A percentile compares a stretch with the other conserved stretches of the same genome.
phyloP scores from a whole-genome alignment of 2,113 vertebrate species.

The Kryptolebias marmoratus region DNA sequence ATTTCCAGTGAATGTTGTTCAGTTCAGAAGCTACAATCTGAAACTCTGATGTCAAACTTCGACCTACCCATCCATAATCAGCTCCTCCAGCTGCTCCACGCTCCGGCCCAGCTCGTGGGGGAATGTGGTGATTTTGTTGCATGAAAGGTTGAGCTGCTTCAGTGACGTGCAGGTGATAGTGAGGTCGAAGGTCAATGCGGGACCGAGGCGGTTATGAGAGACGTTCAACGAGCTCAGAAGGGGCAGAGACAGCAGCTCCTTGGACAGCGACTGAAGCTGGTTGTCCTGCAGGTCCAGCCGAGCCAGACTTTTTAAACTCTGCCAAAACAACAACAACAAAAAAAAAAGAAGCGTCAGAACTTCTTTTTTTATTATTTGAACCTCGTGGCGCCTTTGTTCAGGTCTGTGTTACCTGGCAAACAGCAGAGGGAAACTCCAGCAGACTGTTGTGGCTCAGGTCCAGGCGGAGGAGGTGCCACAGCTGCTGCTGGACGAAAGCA shows the following conservation, averaged over 20 bases:
- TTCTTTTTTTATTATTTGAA: neutral
- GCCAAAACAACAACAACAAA: neutral
- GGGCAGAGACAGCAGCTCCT: conserved; percentile 85
- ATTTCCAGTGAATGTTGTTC: neutral
- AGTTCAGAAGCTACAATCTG: no score
- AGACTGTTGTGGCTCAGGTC: conserved; percentile 93
- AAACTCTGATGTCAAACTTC: no score
- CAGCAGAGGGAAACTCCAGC: conserved; percentile 81
- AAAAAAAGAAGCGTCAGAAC: neutral
- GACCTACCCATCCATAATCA: conserved; percentile 88
- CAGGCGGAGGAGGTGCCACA: conserved; percentile 87
- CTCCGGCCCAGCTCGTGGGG: conserved; percentile 81
- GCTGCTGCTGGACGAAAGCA: conserved; percentile 78
- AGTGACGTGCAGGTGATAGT: conserved; percentile 80
- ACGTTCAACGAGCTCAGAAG: conserved; percentile 86
- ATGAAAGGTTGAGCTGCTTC: conserved; percentile 89
- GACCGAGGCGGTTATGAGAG: conserved; percentile 90
- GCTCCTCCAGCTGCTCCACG: conserved; percentile 85
- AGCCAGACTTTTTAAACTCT: conserved; percentile 88
- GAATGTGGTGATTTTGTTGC: conserved; percentile 84
- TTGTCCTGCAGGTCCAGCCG: conserved; percentile 94
- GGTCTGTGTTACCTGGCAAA: conserved; percentile 84
- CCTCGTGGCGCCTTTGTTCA: no score
- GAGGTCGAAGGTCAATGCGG: conserved; percentile 79
- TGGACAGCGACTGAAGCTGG: conserved; percentile 83